Evolutionary conservation across 2,113 vertebrate genomes (phyloP), one percentile per base, ranked within the genome.

Genomic region (Calyptommatus sinebrachiatus): DNA sequence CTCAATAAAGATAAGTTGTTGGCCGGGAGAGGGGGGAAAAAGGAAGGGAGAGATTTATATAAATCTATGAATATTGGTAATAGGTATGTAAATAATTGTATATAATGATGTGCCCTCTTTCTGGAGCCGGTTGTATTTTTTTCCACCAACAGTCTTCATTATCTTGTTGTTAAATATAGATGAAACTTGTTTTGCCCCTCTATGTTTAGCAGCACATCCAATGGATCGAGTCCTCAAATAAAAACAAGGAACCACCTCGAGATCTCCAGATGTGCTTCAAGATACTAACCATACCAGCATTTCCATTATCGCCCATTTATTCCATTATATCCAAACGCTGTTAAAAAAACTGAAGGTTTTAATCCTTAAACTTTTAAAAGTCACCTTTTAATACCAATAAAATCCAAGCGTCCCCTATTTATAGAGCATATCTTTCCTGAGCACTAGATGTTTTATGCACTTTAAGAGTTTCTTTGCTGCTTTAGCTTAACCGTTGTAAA

Each of bases 401-500:
- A 94, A 90, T 60, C 77, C 78, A 85, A 18, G 28, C 81, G 63
- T 77, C 85, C 75, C 71, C 85, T 92, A 90, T 90, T 94, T 92
- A 91, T 88, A 77, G 80, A 83, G 83, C 84, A 86, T 61, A 46
- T 88, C 81, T 81, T 86, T 60, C 79, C 86, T 88, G 88, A 91
- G 86, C 88, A 77, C 78, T 84, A 76, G 72, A 91, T 85, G 90
- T 86, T 92, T 93, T 91, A 94, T 93, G 91, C 84, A 93, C 91
- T 89, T 92, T 92, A 90, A 20, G 87, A 87, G 67, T 71, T 78
- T 88, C 78, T 85, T 86, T 81, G 83, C 82, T 85, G 83, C 87
- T 92, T 81, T 91, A 91, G 81, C 88, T 90, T 88, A 93, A 92
- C 88, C 83, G 77, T 88, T 89, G 84, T 89, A 92, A 89, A 91